These are phyloP conservation scores for Grantiella picta DNA, from an alignment of 2,113 vertebrate genomes.

Conservation along the genomic window DNA sequence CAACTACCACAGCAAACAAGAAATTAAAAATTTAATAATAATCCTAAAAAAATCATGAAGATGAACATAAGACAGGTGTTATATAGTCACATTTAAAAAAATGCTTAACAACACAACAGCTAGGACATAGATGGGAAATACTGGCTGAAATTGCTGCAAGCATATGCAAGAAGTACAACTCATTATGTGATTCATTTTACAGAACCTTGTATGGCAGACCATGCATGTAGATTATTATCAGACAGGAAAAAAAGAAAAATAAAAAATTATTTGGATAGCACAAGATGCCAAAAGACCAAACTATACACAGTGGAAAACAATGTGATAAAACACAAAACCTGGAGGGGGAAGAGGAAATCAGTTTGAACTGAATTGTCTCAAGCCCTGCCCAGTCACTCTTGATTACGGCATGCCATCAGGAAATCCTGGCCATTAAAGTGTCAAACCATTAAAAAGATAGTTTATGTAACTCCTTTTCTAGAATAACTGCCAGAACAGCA, in stretches of 20 bases:
- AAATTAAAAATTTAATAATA: background rate
- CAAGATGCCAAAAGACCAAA: slow-evolving; percentile 4
- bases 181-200: background rate
- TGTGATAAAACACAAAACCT: slow-evolving; percentile 4
- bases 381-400: slow-evolving; percentile 31
- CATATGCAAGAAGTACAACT: background rate
- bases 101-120: background rate
- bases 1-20: background rate
- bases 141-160: background rate
- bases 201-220: background rate
- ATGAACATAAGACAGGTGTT: background rate
- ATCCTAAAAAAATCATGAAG: fast-evolving
- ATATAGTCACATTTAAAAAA: background rate
- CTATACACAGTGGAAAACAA: background rate
- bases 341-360: background rate
- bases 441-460: slow-evolving; percentile 27
- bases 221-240: background rate
- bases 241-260: background rate
- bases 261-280: background rate
- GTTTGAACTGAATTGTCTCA: slow-evolving; percentile 44
- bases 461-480: slow-evolving; percentile 27
- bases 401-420: slow-evolving; percentile 23
- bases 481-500: background rate
- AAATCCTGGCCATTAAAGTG: slow-evolving; percentile 55
- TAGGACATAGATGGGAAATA: background rate